Conservation (phyloP, 2,797 vertebrate genomes). For the Hafferia zeledoni region DNA sequence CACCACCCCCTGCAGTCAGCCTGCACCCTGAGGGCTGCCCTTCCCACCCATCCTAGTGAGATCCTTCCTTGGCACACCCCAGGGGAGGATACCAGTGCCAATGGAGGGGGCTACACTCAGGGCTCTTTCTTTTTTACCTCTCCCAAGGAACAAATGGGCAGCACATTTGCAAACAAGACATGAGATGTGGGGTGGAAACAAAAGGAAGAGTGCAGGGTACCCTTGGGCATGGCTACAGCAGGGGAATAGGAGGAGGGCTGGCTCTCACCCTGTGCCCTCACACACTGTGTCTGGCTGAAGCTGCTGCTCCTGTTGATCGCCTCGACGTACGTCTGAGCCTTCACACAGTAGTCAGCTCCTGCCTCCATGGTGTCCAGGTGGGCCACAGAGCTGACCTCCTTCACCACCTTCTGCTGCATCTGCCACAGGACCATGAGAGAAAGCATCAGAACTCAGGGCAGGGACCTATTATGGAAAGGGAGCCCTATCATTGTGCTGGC, state of each 20-base stretch:
- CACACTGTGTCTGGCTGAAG: constrained; percentile 70
- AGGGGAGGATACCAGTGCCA: neutral
- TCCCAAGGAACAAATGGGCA: neutral
- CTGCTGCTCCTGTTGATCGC: constrained; percentile 71
- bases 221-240: neutral
- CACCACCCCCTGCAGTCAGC: neutral
- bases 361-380: constrained; percentile 70
- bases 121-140: neutral
- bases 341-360: constrained; percentile 71
- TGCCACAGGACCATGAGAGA: constrained; percentile 21
- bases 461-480: neutral
- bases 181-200: accelerated
- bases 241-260: neutral
- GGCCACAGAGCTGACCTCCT: neutral
- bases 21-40: neutral
- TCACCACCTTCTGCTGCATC: constrained; percentile 57
- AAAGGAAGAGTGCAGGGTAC: neutral
- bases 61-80: neutral
- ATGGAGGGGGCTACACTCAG: neutral
- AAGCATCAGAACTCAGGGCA: neutral
- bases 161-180: neutral
- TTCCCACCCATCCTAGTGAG: neutral
- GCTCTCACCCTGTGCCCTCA: constrained; percentile 69
- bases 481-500: too few species aligned
- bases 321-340: constrained; percentile 64